These are phyloP conservation scores for Siphonodentalium dalli DNA, from an alignment of 2,888 invertebrate species.

Conservation along the genomic window DNA sequence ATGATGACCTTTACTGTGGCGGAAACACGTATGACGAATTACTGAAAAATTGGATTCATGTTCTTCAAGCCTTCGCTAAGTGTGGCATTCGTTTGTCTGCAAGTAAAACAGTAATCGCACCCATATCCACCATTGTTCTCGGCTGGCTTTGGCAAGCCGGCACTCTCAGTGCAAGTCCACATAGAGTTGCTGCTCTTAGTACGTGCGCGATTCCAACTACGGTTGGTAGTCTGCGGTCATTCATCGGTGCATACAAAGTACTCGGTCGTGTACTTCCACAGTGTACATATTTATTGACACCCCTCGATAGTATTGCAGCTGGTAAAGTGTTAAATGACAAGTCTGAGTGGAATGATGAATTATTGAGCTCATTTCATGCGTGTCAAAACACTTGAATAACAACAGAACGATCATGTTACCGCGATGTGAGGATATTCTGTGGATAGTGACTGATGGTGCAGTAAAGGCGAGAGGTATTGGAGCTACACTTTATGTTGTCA, in stretches of 20 bases:
- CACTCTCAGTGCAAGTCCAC: conserved; percentile 26
- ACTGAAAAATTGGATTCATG: conserved; percentile 16
- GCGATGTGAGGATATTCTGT: too few species aligned
- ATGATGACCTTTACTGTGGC: conserved; percentile 38
- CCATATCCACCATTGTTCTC: conserved; percentile 20
- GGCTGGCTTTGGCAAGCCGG: conserved; percentile 34
- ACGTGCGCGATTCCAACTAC: conserved; percentile 21
- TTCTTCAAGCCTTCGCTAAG: conserved; percentile 19
- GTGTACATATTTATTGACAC: too few species aligned
- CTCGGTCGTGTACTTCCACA: conserved; percentile 22
- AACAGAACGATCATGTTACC: too few species aligned
- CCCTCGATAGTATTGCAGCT: too few species aligned
- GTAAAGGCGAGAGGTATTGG: too few species aligned
- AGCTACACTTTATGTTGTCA: too few species aligned
- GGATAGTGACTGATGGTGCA: too few species aligned
- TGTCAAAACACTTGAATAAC: too few species aligned
- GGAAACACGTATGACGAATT: conserved; percentile 28
- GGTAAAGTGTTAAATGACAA: too few species aligned
- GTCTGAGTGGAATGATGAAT: too few species aligned
- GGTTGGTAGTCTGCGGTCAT: conserved; percentile 28
- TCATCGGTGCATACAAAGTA: conserved; percentile 33
- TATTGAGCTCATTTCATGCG: too few species aligned
- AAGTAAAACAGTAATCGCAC: conserved; percentile 27
- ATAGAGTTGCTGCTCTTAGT: conserved; percentile 24
- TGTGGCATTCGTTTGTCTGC: conserved; percentile 20